Evolutionary conservation across 1,140 invertebrate genomes (phyloP).

Genomic region (Atopsyche davidsoni): DNA sequence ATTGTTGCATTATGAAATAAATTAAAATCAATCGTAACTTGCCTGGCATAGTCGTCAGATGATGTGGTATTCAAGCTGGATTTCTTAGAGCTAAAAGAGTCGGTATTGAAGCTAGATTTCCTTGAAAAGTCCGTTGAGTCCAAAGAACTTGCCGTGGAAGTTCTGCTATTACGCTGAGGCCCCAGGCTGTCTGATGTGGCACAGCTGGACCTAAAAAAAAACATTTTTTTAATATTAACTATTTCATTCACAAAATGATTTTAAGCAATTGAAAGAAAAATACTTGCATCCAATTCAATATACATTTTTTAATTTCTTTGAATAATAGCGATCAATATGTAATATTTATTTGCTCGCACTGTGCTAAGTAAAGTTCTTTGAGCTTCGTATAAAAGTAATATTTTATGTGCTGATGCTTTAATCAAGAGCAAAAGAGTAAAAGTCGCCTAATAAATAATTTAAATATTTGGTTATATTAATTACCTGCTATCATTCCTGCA

Average conservation of each 20-base stretch:
- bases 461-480: not conserved
- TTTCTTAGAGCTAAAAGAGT: conserved; percentile 27
- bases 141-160: conserved; percentile 21
- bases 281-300: too few relatives aligned
- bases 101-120: conserved; percentile 25
- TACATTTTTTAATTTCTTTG: too few relatives aligned
- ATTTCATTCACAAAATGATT: too few relatives aligned
- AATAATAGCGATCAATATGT: too few relatives aligned
- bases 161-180: conserved; percentile 20
- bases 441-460: too few relatives aligned
- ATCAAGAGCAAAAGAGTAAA: too few relatives aligned
- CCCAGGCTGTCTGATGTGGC: conserved; percentile 13
- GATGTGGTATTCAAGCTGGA: conserved; percentile 21
- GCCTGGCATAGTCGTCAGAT: conserved; percentile 28
- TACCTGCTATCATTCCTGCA: conserved; percentile 18
- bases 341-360: too few relatives aligned
- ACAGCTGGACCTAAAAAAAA: conserved; percentile 1
- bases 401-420: too few relatives aligned
- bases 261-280: too few relatives aligned
- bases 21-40: not conserved
- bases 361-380: too few relatives aligned
- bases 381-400: too few relatives aligned
- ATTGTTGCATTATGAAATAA: too few relatives aligned
- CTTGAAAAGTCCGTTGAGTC: conserved; percentile 21
- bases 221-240: not conserved